Percentiles rank a stretch among this genome's conserved stretches.
phyloP scores from a whole-genome alignment of 2,113 vertebrate species.

The Bettongia penicillata region DNA sequence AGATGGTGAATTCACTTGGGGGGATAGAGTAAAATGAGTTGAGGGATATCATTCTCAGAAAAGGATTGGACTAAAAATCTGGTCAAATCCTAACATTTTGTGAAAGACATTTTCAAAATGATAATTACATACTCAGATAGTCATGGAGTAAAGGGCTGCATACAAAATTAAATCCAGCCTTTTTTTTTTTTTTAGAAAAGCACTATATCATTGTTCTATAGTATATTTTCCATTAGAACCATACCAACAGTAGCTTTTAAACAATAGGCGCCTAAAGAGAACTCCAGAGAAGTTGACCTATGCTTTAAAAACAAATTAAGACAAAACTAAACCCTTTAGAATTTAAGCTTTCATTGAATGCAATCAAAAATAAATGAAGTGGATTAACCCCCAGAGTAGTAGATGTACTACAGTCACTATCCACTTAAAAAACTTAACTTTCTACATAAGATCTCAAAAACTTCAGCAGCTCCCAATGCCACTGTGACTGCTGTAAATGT shows the following conservation, averaged over 20 bases:
- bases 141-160: too few relatives aligned
- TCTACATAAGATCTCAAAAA: slow-evolving; percentile 91
- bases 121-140: too few relatives aligned
- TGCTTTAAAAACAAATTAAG: not conserved
- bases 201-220: too few relatives aligned
- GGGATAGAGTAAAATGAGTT: not conserved
- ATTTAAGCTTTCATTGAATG: slow-evolving; percentile 45
- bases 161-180: too few relatives aligned
- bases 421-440: slow-evolving; percentile 86
- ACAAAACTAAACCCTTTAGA: slow-evolving; percentile 25
- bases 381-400: not conserved
- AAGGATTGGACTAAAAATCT: too few relatives aligned
- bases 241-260: not conserved
- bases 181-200: too few relatives aligned
- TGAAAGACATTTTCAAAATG: too few relatives aligned
- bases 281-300: not conserved
- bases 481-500: slow-evolving; percentile 92
- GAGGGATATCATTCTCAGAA: not conserved
- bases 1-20: not conserved
- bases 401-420: slow-evolving; percentile 76
- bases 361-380: slow-evolving; percentile 32
- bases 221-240: not conserved
- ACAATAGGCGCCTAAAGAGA: not conserved
- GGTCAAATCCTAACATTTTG: too few relatives aligned
- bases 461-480: slow-evolving; percentile 87